Conservation (phyloP, 2,797 vertebrate species). For the Rhinichthys osculus region DNA sequence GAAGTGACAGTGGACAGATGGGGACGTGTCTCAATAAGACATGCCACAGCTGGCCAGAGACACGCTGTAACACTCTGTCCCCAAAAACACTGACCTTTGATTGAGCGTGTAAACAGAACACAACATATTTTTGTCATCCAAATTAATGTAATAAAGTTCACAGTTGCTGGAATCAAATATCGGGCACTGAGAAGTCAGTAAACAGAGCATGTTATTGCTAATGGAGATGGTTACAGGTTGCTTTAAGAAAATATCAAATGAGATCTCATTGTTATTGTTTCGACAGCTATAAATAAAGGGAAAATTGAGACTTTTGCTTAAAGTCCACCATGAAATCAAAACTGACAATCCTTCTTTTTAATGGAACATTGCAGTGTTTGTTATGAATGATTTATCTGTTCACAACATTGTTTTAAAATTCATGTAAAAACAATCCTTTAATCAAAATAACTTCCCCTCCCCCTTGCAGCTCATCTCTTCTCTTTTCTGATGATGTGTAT, state of each 20-base stretch:
- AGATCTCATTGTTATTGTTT: not conserved
- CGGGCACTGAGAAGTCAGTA: not conserved
- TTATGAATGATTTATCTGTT: not conserved
- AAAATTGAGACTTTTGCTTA: not conserved
- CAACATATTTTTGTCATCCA: slow-evolving; percentile 32
- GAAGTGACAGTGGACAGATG: slow-evolving; percentile 2
- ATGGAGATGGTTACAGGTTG: not conserved
- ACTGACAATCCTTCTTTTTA: not conserved
- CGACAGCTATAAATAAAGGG: not conserved
- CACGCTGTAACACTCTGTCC: slow-evolving; percentile 47
- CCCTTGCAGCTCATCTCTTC: not conserved
- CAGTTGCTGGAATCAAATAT: slow-evolving; percentile 20
- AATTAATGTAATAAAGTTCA: slow-evolving; percentile 46
- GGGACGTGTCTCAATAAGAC: not conserved
- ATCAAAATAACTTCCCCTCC: not conserved
- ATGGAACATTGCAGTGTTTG: not conserved
- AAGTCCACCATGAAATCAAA: not conserved
- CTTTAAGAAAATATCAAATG: not conserved
- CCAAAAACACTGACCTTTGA: slow-evolving; percentile 53
- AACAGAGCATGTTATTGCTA: slow-evolving; percentile 19
- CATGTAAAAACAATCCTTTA: not conserved
- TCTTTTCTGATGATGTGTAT: not conserved
- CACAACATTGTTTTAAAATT: not conserved
- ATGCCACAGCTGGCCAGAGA: slow-evolving; percentile 39
- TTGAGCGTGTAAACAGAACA: slow-evolving; percentile 28